Conservation (phyloP, 2,888 invertebrate genomes). For the Mamestra brassicae region DNA sequence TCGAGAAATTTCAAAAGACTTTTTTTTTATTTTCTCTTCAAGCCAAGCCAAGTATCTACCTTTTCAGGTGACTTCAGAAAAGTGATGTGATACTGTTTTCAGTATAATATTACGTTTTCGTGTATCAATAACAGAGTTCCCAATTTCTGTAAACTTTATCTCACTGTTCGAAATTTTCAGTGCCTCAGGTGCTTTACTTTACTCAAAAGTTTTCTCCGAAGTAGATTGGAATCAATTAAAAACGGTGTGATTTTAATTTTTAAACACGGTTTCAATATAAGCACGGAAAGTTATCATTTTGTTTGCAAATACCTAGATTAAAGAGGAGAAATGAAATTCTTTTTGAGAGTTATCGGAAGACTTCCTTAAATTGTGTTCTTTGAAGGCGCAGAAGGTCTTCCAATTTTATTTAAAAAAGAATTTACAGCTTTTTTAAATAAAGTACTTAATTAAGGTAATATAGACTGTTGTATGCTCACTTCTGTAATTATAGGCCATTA, state of each 20-base stretch:
- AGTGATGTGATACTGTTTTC: constrained; percentile 4
- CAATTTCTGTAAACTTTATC: not conserved
- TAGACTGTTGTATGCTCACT: not conserved
- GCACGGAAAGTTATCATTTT: not conserved
- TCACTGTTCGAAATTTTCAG: constrained; percentile 9
- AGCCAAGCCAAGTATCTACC: not conserved
- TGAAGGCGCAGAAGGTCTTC: not conserved
- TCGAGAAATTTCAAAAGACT: not conserved
- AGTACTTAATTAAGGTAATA: not conserved
- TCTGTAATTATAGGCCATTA: not conserved
- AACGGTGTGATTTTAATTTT: not conserved
- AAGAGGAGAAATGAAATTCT: too few relatives aligned
- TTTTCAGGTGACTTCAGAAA: not conserved
- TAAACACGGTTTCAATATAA: not conserved
- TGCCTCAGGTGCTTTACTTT: not conserved
- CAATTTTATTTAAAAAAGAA: too few relatives aligned
- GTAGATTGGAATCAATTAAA: not conserved
- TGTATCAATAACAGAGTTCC: constrained; percentile 12
- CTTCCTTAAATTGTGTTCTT: too few relatives aligned
- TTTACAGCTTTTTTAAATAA: not conserved
- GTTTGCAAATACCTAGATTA: not conserved
- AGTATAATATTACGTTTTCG: constrained; percentile 2
- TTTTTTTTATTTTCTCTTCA: not conserved
- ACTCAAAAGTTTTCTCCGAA: not conserved
- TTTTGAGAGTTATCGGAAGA: too few relatives aligned